A percentile compares a stretch with the other conserved stretches of the same genome.
These are phyloP conservation scores for Drosophila borborema DNA, from an alignment of 2,888 invertebrate genomes.

Conservation along the genomic window DNA sequence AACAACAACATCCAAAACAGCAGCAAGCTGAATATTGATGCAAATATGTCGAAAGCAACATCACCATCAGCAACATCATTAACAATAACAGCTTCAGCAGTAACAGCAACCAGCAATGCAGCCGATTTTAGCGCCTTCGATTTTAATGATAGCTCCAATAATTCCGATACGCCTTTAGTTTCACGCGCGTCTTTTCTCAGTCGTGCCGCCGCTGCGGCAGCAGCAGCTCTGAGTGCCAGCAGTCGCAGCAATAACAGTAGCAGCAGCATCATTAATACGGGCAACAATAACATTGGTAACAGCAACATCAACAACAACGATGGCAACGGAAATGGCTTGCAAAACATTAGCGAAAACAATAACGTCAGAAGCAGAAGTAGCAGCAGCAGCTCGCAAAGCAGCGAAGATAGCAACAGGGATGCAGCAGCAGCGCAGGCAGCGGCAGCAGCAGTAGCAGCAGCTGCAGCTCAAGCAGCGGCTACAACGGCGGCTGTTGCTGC, in stretches of 20 bases:
- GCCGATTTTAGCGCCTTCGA: conserved; percentile 85
- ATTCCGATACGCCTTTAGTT: conserved; percentile 79
- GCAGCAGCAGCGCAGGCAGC: conserved; percentile 35
- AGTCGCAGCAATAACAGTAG: conserved; percentile 59
- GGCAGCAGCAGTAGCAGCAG: conserved; percentile 24
- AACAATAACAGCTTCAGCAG: conserved; percentile 19
- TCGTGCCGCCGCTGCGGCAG: conserved; percentile 73
- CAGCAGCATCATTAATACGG: conserved; percentile 19
- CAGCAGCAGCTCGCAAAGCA: conserved; percentile 40
- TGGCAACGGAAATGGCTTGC: not conserved
- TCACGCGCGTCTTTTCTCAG: conserved; percentile 83
- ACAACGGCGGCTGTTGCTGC: conserved; percentile 60
- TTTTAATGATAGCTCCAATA: conserved; percentile 85
- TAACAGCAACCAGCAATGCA: conserved; percentile 31
- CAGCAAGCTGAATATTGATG: conserved; percentile 12
- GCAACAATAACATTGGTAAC: conserved; percentile 33
- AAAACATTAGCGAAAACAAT: not conserved
- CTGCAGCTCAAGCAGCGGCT: conserved; percentile 49
- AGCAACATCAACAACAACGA: conserved; percentile 19
- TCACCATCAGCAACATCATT: conserved; percentile 29
- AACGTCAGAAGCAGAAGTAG: conserved; percentile 19
- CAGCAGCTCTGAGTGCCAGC: conserved; percentile 57
- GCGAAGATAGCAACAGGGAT: conserved; percentile 50
- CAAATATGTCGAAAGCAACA: conserved; percentile 33
- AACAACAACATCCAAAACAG: conserved; percentile 30